Conservation (phyloP, 2,797 vertebrate species). For the Gymnoscopelus braueri region DNA sequence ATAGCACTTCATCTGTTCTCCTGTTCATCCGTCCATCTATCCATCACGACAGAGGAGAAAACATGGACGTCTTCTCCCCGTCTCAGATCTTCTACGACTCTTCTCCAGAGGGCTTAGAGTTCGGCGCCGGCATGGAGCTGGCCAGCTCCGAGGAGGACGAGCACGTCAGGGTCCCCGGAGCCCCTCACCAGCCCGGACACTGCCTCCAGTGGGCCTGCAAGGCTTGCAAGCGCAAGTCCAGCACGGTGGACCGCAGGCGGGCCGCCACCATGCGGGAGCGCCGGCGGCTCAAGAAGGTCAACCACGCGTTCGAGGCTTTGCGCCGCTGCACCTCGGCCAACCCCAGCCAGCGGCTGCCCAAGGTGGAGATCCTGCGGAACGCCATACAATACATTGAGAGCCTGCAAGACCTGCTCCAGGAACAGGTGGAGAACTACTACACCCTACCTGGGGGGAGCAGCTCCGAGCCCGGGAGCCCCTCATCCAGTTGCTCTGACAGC, state of each 20-base stretch:
- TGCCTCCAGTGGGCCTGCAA: slow-evolving; percentile 99
- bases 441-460: slow-evolving; percentile 86
- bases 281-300: slow-evolving; percentile 96
- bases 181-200: slow-evolving; percentile 90
- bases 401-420: slow-evolving; percentile 92
- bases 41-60: background rate
- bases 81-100: slow-evolving; percentile 93
- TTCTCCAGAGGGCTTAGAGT: slow-evolving; percentile 88
- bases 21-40: slow-evolving; percentile 17
- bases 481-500: slow-evolving; percentile 93
- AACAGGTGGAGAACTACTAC: slow-evolving; percentile 95
- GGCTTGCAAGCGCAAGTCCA: slow-evolving; percentile 95
- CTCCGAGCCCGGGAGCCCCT: slow-evolving; percentile 91
- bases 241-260: slow-evolving; percentile 90
- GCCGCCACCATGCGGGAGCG: slow-evolving; percentile 98
- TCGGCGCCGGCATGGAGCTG: slow-evolving; percentile 53
- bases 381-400: slow-evolving; percentile 98
- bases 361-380: slow-evolving; percentile 98
- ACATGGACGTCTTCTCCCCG: slow-evolving; percentile 91
- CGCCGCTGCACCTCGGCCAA: slow-evolving; percentile 93
- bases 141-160: slow-evolving; percentile 88
- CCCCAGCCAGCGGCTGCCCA: slow-evolving; percentile 94
- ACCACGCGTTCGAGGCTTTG: slow-evolving; percentile 96
- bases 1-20: slow-evolving; percentile 29
- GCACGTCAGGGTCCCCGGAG: slow-evolving; percentile 88